A percentile compares a stretch with the other conserved stretches of the same genome.
These are phyloP conservation scores for Steinernema scapterisci DNA, from an alignment of 2,888 invertebrate genomes.

Conservation along the genomic window DNA sequence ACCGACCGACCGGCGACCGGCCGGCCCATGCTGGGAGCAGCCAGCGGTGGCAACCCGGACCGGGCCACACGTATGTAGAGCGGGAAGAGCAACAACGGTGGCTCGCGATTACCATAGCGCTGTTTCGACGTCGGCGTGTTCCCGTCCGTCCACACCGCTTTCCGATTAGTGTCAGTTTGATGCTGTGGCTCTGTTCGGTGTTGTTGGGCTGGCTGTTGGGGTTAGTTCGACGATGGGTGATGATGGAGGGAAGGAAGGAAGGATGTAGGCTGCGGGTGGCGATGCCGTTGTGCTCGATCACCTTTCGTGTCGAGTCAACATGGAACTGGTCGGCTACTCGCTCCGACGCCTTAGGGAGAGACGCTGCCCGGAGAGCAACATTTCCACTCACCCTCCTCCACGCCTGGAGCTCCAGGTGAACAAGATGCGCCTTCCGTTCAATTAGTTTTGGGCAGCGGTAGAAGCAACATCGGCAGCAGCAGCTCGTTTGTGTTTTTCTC, in stretches of 20 bases:
- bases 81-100: neutral
- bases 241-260: neutral
- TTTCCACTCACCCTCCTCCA: too few species aligned
- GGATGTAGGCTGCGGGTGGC: constrained; percentile 30
- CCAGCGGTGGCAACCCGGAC: too few species aligned
- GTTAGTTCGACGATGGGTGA: neutral
- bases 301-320: constrained; percentile 29
- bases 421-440: neutral
- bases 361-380: neutral
- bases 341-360: neutral
- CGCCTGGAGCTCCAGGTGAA: too few species aligned
- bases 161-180: constrained; percentile 32
- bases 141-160: constrained; percentile 22
- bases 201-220: constrained; percentile 23
- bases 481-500: too few species aligned
- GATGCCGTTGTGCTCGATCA: constrained; percentile 29
- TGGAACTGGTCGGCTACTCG: constrained; percentile 25
- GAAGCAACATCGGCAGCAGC: too few species aligned
- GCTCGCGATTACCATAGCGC: constrained; percentile 16
- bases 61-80: constrained; percentile 4
- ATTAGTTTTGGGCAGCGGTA: neutral
- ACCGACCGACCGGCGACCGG: neutral
- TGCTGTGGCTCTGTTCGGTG: constrained; percentile 31
- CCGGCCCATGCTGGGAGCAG: too few species aligned
- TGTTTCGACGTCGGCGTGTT: constrained; percentile 21